phyloP scores from a whole-genome alignment of 2,797 vertebrate genomes.

The Pristis pectinata region DNA sequence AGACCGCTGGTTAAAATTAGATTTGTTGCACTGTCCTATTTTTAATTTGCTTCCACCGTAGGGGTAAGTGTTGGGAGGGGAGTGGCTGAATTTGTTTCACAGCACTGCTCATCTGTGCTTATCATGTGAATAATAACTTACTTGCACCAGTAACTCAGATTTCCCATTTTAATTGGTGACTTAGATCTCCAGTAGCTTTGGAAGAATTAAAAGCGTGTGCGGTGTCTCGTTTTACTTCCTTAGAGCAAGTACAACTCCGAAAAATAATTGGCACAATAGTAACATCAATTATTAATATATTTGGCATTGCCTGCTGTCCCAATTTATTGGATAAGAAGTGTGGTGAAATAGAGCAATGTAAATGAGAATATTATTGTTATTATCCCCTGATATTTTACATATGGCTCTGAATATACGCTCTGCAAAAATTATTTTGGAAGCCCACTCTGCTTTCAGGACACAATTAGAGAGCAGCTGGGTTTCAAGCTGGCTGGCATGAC shows the following conservation, averaged over 20 bases:
- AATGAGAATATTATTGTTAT: not conserved
- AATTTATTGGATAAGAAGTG: not conserved
- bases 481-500: not conserved
- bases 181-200: not conserved
- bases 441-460: not conserved
- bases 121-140: slow-evolving; percentile 8
- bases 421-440: not conserved
- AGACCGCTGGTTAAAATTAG: slow-evolving; percentile 27
- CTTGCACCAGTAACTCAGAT: not conserved
- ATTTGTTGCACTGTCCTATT: slow-evolving; percentile 1
- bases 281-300: slow-evolving; percentile 7
- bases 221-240: not conserved
- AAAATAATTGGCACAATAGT: not conserved
- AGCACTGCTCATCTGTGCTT: not conserved
- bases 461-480: not conserved
- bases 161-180: not conserved
- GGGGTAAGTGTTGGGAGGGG: not conserved
- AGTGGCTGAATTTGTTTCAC: not conserved
- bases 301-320: not conserved
- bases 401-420: not conserved
- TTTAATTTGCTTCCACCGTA: slow-evolving; percentile 7
- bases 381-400: not conserved
- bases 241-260: not conserved
- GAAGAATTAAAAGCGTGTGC: not conserved
- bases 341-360: not conserved